Evolutionary conservation across 92 coral and sea anemone species (phyloP).

Genomic region (Porites divaricata): DNA sequence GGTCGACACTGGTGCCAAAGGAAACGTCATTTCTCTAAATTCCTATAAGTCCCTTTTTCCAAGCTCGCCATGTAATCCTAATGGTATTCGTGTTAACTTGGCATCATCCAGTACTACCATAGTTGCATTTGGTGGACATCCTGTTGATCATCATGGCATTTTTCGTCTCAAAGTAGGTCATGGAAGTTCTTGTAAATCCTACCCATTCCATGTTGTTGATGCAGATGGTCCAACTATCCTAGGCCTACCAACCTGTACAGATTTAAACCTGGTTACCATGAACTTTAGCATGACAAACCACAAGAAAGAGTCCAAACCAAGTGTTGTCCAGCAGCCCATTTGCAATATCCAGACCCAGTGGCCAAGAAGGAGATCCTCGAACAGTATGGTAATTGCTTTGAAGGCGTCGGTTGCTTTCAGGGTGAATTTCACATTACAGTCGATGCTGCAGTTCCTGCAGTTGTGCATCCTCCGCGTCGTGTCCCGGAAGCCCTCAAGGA

Average conservation of each 20-base stretch:
- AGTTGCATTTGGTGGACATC: too few relatives aligned
- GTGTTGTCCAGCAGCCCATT: neutral
- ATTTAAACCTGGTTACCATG: constrained; percentile 66
- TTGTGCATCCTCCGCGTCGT: too few relatives aligned
- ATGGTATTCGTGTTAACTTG: too few relatives aligned
- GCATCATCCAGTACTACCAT: too few relatives aligned
- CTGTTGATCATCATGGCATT: too few relatives aligned
- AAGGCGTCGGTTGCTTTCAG: constrained; percentile 66
- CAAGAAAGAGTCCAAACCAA: constrained; percentile 13
- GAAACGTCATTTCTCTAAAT: too few relatives aligned
- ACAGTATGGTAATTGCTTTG: constrained; percentile 56
- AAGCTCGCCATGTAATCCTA: too few relatives aligned
- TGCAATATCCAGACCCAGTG: constrained; percentile 54
- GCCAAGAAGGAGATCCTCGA: constrained; percentile 55
- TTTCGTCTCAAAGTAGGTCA: too few relatives aligned
- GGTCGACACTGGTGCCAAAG: too few relatives aligned
- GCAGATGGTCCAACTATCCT: constrained; percentile 69
- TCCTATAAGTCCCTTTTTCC: too few relatives aligned
- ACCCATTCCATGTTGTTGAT: constrained; percentile 60
- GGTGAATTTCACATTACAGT: constrained; percentile 68
- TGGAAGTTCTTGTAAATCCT: constrained; percentile 54
- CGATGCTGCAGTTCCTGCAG: constrained; percentile 61
- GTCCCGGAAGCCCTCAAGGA: too few relatives aligned
- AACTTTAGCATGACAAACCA: constrained; percentile 51
- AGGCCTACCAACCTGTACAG: constrained; percentile 65